These are phyloP conservation scores for Musca domestica DNA, from an alignment of 1,140 invertebrate species.

Conservation along the genomic window DNA sequence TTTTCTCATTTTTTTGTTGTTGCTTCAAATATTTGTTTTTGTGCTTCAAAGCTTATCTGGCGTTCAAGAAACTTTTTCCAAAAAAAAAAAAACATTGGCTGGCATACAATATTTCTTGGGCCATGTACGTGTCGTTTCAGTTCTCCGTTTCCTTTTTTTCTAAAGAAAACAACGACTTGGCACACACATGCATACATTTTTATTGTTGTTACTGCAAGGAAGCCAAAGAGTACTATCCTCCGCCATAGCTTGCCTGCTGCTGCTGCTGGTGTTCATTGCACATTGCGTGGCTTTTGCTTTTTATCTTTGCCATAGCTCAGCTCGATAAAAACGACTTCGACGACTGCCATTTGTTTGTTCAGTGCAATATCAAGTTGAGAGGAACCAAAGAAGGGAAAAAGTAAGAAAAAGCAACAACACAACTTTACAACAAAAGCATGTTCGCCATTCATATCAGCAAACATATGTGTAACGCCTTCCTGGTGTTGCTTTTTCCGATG, in stretches of 20 bases:
- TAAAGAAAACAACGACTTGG: background rate
- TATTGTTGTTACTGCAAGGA: too few relatives aligned
- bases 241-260: background rate
- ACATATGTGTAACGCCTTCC: constrained; percentile 10
- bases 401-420: background rate
- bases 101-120: background rate
- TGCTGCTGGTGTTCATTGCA: background rate
- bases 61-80: constrained; percentile 9
- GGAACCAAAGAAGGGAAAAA: background rate
- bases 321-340: background rate
- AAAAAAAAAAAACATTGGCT: too few relatives aligned
- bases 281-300: too few relatives aligned
- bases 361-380: background rate
- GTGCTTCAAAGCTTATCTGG: constrained; percentile 4
- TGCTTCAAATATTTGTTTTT: background rate
- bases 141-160: background rate
- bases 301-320: too few relatives aligned
- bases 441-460: background rate
- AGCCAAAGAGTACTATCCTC: too few relatives aligned
- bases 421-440: background rate
- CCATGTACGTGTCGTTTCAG: background rate
- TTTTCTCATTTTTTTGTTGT: too few relatives aligned
- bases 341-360: constrained; percentile 16
- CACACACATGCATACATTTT: too few relatives aligned
- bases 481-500: background rate